phyloP scores from a whole-genome alignment of 1,140 invertebrate species.

The Trichonephila clavipes region DNA sequence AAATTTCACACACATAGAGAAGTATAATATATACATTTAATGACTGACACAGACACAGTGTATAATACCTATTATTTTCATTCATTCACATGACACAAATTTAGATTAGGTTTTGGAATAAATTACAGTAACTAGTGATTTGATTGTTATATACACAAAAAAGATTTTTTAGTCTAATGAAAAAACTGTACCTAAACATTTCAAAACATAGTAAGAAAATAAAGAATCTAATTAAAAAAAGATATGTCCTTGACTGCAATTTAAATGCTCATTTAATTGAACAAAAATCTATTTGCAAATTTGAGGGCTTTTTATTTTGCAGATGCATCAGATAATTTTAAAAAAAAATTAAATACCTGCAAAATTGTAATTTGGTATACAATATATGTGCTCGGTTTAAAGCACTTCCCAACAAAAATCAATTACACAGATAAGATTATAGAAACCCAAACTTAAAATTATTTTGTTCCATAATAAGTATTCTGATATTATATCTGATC shows the following conservation, averaged over 20 bases:
- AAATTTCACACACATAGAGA: constrained; percentile 70
- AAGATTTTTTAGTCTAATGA: background rate
- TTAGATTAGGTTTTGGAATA: constrained; percentile 27
- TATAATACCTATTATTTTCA: constrained; percentile 66
- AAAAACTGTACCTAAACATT: constrained; percentile 35
- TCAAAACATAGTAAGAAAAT: constrained; percentile 33
- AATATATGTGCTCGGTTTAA: background rate
- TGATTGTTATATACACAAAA: constrained; percentile 65
- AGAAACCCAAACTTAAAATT: background rate
- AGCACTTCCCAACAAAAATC: background rate
- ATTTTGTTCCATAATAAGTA: constrained; percentile 5
- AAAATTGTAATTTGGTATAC: background rate
- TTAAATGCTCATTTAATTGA: constrained; percentile 8
- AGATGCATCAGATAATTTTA: background rate
- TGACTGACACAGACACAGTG: constrained; percentile 57
- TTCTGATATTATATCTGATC: background rate
- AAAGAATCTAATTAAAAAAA: constrained; percentile 45
- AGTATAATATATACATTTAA: constrained; percentile 68
- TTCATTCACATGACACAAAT: constrained; percentile 35
- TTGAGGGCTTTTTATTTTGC: background rate
- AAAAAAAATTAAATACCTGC: too few species aligned
- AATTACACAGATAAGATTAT: background rate
- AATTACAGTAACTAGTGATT: constrained; percentile 58
- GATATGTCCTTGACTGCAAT: constrained; percentile 57
- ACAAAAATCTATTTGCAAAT: background rate